Base-by-base conservation (phyloP, 2,113 vertebrate species). In the Polypterus senegalus region DNA sequence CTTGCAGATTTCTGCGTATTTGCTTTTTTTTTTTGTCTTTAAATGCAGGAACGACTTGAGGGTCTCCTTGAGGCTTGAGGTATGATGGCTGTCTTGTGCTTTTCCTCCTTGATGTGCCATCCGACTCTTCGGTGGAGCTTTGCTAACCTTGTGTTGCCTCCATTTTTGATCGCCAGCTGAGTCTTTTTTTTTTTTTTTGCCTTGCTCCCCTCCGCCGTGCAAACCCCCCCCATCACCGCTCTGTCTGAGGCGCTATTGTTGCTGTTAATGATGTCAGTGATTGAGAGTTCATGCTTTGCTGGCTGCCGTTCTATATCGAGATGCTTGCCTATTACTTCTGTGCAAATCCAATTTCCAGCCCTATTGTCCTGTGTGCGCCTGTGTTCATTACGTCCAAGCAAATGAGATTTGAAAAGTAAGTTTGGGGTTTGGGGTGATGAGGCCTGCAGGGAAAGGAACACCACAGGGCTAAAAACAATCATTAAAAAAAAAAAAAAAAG, bases 311-410 rank as follows among this genome's bases (percentile, higher is more conserved):
- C 65, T 54, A 3, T 69, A 67, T 70, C 63, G 58, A 54, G 53
- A 48, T 5, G 57, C 60, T 48, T 61, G 71, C 60, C 67, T 64
- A 58, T 72, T 66, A 66, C 70, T 62, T 67, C 55, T 66, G 60
- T 55, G 47, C 55, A 58, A 59, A 70, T 71, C 67, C 64, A 63
- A 54, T 77, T 76, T 73, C 64, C 66, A 60, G 61, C 49, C 46
- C 68, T 47, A 3, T 46, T 67, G 63, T 74, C 57, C 7, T 58
- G 54, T 49, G 66, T 59, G 46, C 55, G 58, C 48, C 48, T 45
- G 55, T 59, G 49, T 9, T 56, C 55, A 59, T 57, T 6, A 48
- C 45, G n/a, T 52, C 59, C 6, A 9, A 46, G 4, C 8, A 56
- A 27, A 8, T 11, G 5, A 44, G n/a, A 8, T 9, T 10, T 9